Evolutionary conservation across 2,888 invertebrate genomes (phyloP).

Genomic region (Hoplodrina blanda): DNA sequence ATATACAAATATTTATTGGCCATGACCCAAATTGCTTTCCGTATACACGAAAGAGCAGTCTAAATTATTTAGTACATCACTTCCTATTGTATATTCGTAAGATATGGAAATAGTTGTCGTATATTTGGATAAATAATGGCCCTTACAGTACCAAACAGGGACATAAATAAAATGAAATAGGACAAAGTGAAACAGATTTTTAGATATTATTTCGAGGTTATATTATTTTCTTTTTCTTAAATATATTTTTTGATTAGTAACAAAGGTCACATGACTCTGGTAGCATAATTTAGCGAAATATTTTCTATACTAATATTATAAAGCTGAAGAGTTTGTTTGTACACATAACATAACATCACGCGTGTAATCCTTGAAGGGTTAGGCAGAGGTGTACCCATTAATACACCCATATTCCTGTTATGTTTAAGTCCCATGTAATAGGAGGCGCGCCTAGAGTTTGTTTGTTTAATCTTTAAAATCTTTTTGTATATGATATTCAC

Average conservation of each 20-base stretch:
- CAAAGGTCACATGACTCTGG: background rate
- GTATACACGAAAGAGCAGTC: background rate
- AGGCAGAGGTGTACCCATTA: too few relatives aligned
- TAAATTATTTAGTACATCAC: slow-evolving; percentile 39
- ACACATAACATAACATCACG: too few relatives aligned
- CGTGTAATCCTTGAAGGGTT: too few relatives aligned
- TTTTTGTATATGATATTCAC: too few relatives aligned
- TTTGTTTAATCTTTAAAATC: too few relatives aligned
- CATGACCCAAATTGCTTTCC: slow-evolving; percentile 6
- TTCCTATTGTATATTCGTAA: slow-evolving; percentile 29
- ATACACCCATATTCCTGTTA: too few relatives aligned
- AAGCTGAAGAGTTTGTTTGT: too few relatives aligned
- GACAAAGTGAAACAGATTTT: background rate
- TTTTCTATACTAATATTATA: too few relatives aligned
- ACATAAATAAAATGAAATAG: slow-evolving; percentile 44
- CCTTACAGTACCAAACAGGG: slow-evolving; percentile 41
- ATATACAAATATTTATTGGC: slow-evolving; percentile 9
- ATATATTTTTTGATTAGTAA: background rate
- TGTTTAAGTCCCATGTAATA: too few relatives aligned
- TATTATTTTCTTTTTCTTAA: background rate
- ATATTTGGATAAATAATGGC: slow-evolving; percentile 34
- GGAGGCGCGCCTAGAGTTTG: too few relatives aligned
- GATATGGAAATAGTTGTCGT: slow-evolving; percentile 35
- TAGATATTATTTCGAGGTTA: slow-evolving; percentile 10
- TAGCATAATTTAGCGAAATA: background rate